These are phyloP conservation scores for Myotis daubentonii DNA, from an alignment of 2,797 vertebrate genomes.

Conservation along the genomic window DNA sequence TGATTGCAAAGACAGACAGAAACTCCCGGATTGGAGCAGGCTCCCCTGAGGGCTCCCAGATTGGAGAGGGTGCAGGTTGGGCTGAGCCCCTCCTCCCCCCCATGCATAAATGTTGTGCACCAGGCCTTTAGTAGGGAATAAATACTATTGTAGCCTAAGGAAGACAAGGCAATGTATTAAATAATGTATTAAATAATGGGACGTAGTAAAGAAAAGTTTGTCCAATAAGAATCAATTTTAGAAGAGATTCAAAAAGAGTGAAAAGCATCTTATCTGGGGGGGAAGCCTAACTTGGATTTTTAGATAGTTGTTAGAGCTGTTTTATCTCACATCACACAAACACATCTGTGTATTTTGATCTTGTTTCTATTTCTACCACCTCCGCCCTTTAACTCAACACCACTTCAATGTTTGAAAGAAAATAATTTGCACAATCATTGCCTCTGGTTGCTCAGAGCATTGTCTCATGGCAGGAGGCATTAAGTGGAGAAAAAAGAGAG, in stretches of 20 bases:
- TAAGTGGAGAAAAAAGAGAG: conserved; percentile 47
- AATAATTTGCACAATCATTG: conserved; percentile 74
- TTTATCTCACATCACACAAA: background rate
- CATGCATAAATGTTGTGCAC: too few species aligned
- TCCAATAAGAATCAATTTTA: background rate
- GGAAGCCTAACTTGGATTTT: background rate
- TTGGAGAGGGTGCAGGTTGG: too few species aligned
- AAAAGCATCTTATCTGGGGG: background rate
- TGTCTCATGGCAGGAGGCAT: conserved; percentile 60
- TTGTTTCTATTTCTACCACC: conserved; percentile 48
- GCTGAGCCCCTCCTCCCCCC: too few species aligned
- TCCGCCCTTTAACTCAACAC: conserved; percentile 42
- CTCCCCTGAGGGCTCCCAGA: too few species aligned
- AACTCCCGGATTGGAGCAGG: too few species aligned
- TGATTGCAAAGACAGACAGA: too few species aligned
- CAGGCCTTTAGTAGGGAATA: background rate
- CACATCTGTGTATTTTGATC: conserved; percentile 49
- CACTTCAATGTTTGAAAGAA: conserved; percentile 63
- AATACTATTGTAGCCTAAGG: background rate
- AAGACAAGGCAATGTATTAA: background rate
- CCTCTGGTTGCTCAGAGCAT: conserved; percentile 58
- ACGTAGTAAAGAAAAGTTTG: background rate
- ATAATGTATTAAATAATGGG: background rate
- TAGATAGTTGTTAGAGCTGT: background rate
- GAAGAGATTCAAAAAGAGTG: background rate